Evolutionary conservation across 2,888 invertebrate genomes (phyloP), one percentile per base, ranked within the genome.

Genomic region (Pammene aurita): DNA sequence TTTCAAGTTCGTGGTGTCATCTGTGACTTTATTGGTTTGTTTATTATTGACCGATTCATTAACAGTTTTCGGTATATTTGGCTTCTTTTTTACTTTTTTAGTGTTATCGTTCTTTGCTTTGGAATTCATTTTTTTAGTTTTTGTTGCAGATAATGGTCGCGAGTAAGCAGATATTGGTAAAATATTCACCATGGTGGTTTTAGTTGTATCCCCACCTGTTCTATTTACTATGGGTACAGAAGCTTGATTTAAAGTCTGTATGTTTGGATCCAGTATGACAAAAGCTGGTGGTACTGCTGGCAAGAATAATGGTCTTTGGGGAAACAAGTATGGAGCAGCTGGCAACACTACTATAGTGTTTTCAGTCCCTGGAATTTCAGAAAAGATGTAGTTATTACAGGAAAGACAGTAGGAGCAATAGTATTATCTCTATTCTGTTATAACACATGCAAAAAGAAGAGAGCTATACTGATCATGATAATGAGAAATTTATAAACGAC

Each of bases 91-190:
- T 13, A 68, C 38, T 71, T 81, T 85, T 74, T 84, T 83, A 52
- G 5, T 72, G 61, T 61, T 52, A 56, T 82, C 78, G 66, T 71
- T 73, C 79, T 86, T 89, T 60, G 80, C 61, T 72, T 84, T 90
- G 0, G 80, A 69, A 77, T 72, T 81, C 72, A 66, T 82, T 77
- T 86, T 92, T 75, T 86, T 91, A 70, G 67, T 76, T 82, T 87
- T 92, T 38, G 75, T 79, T 26, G 85, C 88, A 61, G 92, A 92
- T 50, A 91, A 72, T 41, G 92, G 87, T 70, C 83, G 84, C 16
- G 92, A 91, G 77, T 91, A 92, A n/a, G 92, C 92, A 55, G 92
- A 87, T 85, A 92, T 91, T 35, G 92, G 92, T 72, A 92, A 77
- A 71, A 92, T 88, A 80, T 92, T 92, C 42, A 92, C 92, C 90